Base-by-base conservation (phyloP, 1,140 invertebrate genomes). In the Drosophila ohnishii region DNA sequence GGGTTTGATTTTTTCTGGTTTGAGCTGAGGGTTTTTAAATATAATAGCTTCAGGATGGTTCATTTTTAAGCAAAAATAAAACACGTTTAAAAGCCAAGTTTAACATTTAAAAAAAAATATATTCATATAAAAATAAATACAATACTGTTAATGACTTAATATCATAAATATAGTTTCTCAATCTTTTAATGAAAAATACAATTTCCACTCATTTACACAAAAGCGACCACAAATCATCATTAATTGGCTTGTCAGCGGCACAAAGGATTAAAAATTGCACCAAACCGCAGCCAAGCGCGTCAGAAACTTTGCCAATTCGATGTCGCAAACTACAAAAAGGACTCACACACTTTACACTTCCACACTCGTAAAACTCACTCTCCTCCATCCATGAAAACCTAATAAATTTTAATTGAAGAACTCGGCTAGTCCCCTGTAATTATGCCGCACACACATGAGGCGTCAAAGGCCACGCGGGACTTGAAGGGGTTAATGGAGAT, bases 401-500 rank as follows among this genome's bases (percentile, higher is more conserved):
- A 86, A 44, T 55, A 66, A 80, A 88, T 82, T 79, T 76, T 64
- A 78, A 71, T 83, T 83, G 76, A 74, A 58, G 62, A 63, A 61
- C 53, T 50, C 39, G 32, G 6, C 51, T 40, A 44, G 39, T 62
- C 70, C 66, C 63, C 80, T 87, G 73, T 84, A 88, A 87, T 87
- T 87, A 87, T 70, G 67, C 73, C 60, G 30, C 57, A 66, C 82
- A 86, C 83, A 87, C 83, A 87, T 78, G 72, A 63, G 84, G 83
- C 72, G 79, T 66, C 45, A 51, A 65, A 70, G 47, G 57, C 64
- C 71, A 53, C 61, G 40, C 44, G 67, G 66, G 42, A 59, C 47
- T 72, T 37, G 48, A 39, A 30, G 35, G 44, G 60, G 59, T 34
- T 45, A 63, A 55, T 51, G 42, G 10, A 57, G 47, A 75, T 34